These are phyloP conservation scores for Drosophila subsilvestris DNA, from an alignment of 2,888 invertebrate genomes.

Conservation along the genomic window DNA sequence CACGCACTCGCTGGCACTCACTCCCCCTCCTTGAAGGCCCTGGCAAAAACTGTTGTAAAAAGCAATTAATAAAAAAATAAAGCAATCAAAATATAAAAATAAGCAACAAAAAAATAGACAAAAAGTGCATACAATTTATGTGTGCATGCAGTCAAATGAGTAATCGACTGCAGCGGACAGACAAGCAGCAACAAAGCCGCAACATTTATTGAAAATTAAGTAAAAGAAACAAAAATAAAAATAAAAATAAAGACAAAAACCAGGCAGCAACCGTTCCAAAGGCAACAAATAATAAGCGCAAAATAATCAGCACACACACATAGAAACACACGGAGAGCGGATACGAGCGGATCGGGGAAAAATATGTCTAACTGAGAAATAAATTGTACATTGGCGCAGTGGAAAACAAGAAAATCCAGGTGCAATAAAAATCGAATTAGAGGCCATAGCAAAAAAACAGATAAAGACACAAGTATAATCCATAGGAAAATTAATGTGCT, in stretches of 20 bases:
- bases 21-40: constrained; percentile 14
- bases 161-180: constrained; percentile 67
- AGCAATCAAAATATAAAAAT: constrained; percentile 71
- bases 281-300: constrained; percentile 70
- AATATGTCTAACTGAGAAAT: constrained; percentile 55
- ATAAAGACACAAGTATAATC: constrained; percentile 39
- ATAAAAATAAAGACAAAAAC: constrained; percentile 40
- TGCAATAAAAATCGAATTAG: constrained; percentile 75
- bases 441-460: constrained; percentile 52
- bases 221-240: constrained; percentile 60
- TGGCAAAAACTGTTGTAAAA: constrained; percentile 67
- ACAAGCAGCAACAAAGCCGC: constrained; percentile 63
- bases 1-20: constrained; percentile 47
- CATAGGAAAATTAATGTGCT: constrained; percentile 34
- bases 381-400: constrained; percentile 67
- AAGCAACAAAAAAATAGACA: constrained; percentile 57
- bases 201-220: constrained; percentile 79
- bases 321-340: constrained; percentile 18
- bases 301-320: constrained; percentile 72
- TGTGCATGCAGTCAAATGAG: constrained; percentile 78
- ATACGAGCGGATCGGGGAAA: constrained; percentile 24
- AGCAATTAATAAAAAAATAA: constrained; percentile 79
- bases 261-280: constrained; percentile 23
- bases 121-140: constrained; percentile 76
- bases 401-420: constrained; percentile 77